Conservation (phyloP, 2,113 vertebrate genomes). For the Thalassarche chlororhynchos region DNA sequence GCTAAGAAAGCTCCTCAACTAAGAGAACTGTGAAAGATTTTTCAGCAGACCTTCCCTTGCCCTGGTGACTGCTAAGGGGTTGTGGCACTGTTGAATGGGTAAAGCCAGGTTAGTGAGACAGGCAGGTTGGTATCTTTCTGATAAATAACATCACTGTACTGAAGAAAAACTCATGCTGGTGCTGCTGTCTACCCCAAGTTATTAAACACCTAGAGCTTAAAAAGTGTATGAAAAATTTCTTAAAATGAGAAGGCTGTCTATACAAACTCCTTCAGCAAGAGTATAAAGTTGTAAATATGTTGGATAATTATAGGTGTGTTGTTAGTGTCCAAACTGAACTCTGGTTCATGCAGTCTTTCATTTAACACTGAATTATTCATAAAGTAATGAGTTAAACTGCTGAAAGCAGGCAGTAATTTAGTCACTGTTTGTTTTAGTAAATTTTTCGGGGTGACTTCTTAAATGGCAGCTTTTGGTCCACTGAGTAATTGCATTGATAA, state of each 20-base stretch:
- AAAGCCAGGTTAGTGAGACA: neutral
- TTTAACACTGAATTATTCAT: constrained; percentile 18
- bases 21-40: neutral
- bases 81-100: neutral
- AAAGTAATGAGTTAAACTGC: neutral
- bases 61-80: neutral
- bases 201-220: neutral
- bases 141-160: neutral
- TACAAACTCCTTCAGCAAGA: neutral
- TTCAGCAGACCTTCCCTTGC: neutral
- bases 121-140: neutral
- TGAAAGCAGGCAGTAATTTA: neutral
- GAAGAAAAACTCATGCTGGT: neutral
- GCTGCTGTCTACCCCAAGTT: neutral
- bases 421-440: neutral
- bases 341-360: neutral
- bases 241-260: neutral
- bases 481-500: neutral
- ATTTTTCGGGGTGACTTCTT: neutral
- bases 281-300: neutral
- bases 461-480: neutral
- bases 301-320: neutral
- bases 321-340: neutral
- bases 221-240: neutral
- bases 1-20: neutral